phyloP scores from a whole-genome alignment of 2,888 invertebrate species.

The Oligia latruncula region DNA sequence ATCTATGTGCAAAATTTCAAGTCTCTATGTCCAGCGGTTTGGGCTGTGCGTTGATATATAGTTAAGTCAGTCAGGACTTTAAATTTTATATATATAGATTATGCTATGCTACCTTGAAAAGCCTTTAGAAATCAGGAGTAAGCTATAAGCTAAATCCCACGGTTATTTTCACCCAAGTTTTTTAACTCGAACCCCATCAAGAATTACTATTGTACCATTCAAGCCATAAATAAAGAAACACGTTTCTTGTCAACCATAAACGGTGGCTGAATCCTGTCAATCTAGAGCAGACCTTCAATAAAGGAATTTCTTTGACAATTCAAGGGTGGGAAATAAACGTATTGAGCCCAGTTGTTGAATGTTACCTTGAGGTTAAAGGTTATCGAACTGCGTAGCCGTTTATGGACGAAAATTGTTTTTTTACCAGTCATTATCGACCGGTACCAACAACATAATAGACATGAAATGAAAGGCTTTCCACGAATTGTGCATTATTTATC shows the following conservation, averaged over 20 bases:
- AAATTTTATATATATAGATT: not conserved
- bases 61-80: too few relatives aligned
- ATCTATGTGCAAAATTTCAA: too few relatives aligned
- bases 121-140: slow-evolving; percentile 4
- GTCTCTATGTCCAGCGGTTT: too few relatives aligned
- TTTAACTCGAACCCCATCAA: slow-evolving; percentile 17
- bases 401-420: slow-evolving; percentile 21
- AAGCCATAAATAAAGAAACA: slow-evolving; percentile 36
- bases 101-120: not conserved
- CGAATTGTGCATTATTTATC: slow-evolving; percentile 47
- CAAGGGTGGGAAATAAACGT: slow-evolving; percentile 43
- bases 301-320: slow-evolving; percentile 25
- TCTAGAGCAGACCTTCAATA: slow-evolving; percentile 35
- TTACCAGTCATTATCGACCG: slow-evolving; percentile 21
- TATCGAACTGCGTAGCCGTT: slow-evolving; percentile 37
- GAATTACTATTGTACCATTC: slow-evolving; percentile 36
- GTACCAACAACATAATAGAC: slow-evolving; percentile 22
- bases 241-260: slow-evolving; percentile 31
- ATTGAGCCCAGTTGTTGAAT: slow-evolving; percentile 8
- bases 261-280: slow-evolving; percentile 35
- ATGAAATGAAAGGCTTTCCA: slow-evolving; percentile 44
- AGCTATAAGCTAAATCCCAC: slow-evolving; percentile 7
- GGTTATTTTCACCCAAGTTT: slow-evolving; percentile 18
- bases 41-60: too few relatives aligned
- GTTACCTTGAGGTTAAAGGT: slow-evolving; percentile 36